Percentiles rank a stretch among this genome's conserved stretches.
These are phyloP conservation scores for Vanessa cardui DNA, from an alignment of 2,888 invertebrate species.

Conservation along the genomic window DNA sequence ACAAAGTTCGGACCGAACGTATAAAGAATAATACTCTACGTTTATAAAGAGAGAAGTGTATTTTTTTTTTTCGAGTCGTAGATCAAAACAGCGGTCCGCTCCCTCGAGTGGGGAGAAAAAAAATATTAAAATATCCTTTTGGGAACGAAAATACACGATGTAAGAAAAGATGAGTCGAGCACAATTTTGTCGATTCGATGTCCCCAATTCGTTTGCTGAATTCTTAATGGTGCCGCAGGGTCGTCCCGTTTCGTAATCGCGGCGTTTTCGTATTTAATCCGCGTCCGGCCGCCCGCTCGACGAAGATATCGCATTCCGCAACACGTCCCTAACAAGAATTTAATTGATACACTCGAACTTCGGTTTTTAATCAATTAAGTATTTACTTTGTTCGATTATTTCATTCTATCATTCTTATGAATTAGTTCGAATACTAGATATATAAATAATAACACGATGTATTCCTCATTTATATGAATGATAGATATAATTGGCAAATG, in stretches of 20 bases:
- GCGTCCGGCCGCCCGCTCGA: constrained; percentile 50
- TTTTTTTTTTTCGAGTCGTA: constrained; percentile 61
- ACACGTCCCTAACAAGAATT: constrained; percentile 57
- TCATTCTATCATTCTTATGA: neutral
- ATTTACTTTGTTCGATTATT: constrained; percentile 1
- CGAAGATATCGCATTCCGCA: constrained; percentile 49
- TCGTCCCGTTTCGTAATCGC: constrained; percentile 64
- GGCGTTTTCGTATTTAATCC: constrained; percentile 75
- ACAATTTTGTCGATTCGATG: constrained; percentile 80
- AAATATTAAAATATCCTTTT: constrained; percentile 75
- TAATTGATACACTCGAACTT: constrained; percentile 53
- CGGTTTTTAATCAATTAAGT: constrained; percentile 32
- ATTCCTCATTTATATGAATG: too few species aligned
- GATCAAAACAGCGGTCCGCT: constrained; percentile 72
- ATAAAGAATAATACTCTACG: constrained; percentile 58
- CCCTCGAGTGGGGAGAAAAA: constrained; percentile 53
- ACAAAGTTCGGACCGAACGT: constrained; percentile 54
- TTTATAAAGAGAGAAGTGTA: constrained; percentile 62
- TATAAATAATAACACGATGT: too few species aligned
- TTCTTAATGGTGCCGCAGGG: constrained; percentile 73
- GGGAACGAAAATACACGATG: constrained; percentile 67
- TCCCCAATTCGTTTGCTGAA: constrained; percentile 79
- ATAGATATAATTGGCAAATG: too few species aligned
- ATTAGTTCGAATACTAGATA: neutral
- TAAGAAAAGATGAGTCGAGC: constrained; percentile 75